Conservation (phyloP, 2,797 vertebrate species). For the Coreius guichenoti region DNA sequence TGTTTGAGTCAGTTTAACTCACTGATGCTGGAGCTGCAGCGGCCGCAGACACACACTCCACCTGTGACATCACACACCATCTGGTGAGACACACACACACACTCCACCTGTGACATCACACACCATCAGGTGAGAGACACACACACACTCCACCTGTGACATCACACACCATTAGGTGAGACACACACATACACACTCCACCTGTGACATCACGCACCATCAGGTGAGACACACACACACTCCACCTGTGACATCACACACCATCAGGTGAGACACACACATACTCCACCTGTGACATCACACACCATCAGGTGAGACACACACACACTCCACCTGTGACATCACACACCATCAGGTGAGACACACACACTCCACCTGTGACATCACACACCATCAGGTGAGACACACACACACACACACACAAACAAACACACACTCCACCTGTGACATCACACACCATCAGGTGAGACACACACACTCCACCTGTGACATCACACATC, state of each 20-base stretch:
- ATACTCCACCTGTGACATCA: not conserved
- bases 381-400: conserved; percentile 78
- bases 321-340: no score
- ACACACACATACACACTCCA: conserved; percentile 54
- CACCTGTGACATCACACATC: no score
- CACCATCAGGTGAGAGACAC: not conserved
- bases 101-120: not conserved
- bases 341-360: no score
- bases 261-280: not conserved
- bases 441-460: conserved; percentile 1
- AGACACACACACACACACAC: conserved; percentile 48
- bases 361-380: conserved; percentile 64
- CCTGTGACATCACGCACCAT: conserved; percentile 68
- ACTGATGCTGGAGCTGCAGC: conserved; percentile 76
- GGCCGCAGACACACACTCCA: conserved; percentile 61
- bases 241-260: not conserved
- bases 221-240: conserved; percentile 75
- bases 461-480: not conserved
- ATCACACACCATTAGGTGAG: no score
- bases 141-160: no score
- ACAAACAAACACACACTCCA: not conserved
- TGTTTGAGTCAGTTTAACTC: conserved; percentile 79
- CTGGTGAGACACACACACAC: conserved; percentile 76
- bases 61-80: conserved; percentile 68
- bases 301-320: not conserved